Conservation (phyloP, 2,797 vertebrate genomes). For the Eulemur coronatus region DNA sequence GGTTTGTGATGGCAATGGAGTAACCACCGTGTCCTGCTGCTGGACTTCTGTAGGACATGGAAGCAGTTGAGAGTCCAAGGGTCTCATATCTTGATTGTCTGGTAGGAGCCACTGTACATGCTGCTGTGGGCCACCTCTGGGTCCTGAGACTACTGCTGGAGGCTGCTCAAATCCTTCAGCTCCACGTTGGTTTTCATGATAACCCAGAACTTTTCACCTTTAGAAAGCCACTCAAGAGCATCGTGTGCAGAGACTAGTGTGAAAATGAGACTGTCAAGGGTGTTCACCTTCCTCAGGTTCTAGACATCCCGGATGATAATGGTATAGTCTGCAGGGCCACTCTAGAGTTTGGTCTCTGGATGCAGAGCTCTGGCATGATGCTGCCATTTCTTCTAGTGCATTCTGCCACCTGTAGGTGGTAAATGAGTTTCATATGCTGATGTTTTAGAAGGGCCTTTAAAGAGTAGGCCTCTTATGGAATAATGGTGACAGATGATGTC, state of each 20-base stretch:
- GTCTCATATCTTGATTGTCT: slow-evolving; percentile 97
- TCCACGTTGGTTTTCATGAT: slow-evolving; percentile 93
- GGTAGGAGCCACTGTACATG: slow-evolving; percentile 94
- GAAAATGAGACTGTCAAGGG: slow-evolving; percentile 94
- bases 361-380: slow-evolving; percentile 93
- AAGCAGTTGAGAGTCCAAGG: slow-evolving; percentile 93
- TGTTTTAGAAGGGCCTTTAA: slow-evolving; percentile 94
- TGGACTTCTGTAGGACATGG: slow-evolving; percentile 93
- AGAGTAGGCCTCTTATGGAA: slow-evolving; percentile 94
- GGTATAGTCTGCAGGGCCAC: slow-evolving; percentile 95
- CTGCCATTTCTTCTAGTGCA: slow-evolving; percentile 94
- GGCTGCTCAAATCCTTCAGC: slow-evolving; percentile 93
- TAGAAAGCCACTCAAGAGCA: slow-evolving; percentile 95
- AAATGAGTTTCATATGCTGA: slow-evolving; percentile 96
- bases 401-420: slow-evolving; percentile 98
- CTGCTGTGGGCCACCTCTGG: slow-evolving; percentile 94
- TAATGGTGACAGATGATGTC: slow-evolving; percentile 95
- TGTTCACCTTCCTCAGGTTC: slow-evolving; percentile 94
- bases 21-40: slow-evolving; percentile 90
- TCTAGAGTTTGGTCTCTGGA: slow-evolving; percentile 95
- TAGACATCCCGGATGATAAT: slow-evolving; percentile 96
- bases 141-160: slow-evolving; percentile 94
- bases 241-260: slow-evolving; percentile 95
- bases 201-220: slow-evolving; percentile 96
- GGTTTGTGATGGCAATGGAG: slow-evolving; percentile 95